Conservation (phyloP, 2,888 invertebrate genomes). For the Drosophila lutescens region DNA sequence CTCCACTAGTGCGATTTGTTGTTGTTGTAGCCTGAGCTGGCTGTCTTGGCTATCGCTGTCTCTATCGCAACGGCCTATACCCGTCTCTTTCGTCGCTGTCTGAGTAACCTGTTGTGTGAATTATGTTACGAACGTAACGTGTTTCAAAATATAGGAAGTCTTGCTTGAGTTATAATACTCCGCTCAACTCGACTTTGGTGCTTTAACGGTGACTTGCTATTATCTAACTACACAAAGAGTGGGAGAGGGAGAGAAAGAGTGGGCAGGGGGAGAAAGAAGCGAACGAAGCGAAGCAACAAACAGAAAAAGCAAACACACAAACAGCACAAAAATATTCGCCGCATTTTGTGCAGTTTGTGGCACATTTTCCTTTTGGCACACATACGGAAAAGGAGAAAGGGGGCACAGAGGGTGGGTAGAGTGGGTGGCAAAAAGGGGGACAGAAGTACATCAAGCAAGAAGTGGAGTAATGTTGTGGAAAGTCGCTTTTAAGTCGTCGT, state of each 20-base stretch:
- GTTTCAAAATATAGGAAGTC: conserved; percentile 84
- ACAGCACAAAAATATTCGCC: conserved; percentile 46
- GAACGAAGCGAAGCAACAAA: conserved; percentile 60
- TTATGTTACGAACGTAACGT: conserved; percentile 84
- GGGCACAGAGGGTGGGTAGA: background rate
- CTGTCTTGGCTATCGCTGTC: conserved; percentile 12
- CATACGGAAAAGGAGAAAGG: conserved; percentile 45
- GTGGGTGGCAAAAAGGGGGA: conserved; percentile 37
- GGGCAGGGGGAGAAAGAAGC: conserved; percentile 57
- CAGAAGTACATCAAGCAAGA: conserved; percentile 45
- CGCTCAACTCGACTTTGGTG: conserved; percentile 50
- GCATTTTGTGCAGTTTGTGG: conserved; percentile 69
- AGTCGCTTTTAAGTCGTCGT: conserved; percentile 34
- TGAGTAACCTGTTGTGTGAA: conserved; percentile 81
- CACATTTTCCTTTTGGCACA: conserved; percentile 78
- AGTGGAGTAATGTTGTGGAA: conserved; percentile 71
- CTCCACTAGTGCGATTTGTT: conserved; percentile 21
- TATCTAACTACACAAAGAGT: conserved; percentile 64
- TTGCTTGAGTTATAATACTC: conserved; percentile 77
- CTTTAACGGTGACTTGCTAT: conserved; percentile 67
- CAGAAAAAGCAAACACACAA: conserved; percentile 31
- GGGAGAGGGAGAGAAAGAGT: conserved; percentile 3
- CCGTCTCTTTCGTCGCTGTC: conserved; percentile 12
- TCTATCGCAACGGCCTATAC: conserved; percentile 5
- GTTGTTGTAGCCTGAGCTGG: conserved; percentile 27